These are phyloP conservation scores for Alauda arvensis DNA, from an alignment of 2,797 vertebrate species.

Conservation along the genomic window DNA sequence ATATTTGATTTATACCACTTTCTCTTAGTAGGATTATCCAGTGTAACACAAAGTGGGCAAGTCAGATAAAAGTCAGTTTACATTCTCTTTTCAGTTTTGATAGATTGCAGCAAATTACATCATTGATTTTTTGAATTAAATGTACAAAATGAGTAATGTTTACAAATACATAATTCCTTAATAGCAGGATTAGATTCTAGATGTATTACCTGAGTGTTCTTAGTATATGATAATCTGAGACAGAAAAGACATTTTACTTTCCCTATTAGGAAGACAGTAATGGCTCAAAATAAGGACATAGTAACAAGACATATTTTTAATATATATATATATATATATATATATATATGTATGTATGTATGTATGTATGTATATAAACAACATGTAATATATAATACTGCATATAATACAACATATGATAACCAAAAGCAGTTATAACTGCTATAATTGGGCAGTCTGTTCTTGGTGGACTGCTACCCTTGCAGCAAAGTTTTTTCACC, in stretches of 20 bases:
- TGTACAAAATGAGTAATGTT: not conserved
- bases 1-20: not conserved
- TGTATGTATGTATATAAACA: too few species aligned
- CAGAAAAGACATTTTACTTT: not conserved
- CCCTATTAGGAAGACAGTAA: not conserved
- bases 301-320: not conserved
- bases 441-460: not conserved
- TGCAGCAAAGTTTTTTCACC: not conserved
- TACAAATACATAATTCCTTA: not conserved
- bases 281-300: not conserved
- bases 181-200: not conserved
- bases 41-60: not conserved
- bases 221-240: not conserved
- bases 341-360: too few species aligned
- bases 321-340: too few species aligned
- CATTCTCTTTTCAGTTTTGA: not conserved
- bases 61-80: not conserved
- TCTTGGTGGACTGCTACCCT: not conserved
- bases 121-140: not conserved
- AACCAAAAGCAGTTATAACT: not conserved
- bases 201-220: not conserved
- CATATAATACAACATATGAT: not conserved
- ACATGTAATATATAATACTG: too few species aligned
- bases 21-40: not conserved
- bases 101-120: not conserved